Evolutionary conservation across 2,113 vertebrate genomes (phyloP).

Genomic region (Tupaia chinensis): DNA sequence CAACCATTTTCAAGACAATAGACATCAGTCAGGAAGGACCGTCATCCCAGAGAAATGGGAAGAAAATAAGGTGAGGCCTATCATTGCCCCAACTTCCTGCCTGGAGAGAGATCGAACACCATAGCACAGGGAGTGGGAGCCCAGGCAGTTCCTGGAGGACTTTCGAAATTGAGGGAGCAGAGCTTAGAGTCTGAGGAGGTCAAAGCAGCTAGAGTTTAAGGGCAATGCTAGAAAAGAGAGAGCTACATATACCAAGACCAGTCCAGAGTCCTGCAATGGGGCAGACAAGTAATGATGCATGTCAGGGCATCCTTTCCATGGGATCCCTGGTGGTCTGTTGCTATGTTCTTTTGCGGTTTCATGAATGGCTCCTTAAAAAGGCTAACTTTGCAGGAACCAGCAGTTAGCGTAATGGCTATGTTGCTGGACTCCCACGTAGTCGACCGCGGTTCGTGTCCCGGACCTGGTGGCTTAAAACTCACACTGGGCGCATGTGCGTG

Average conservation of each 20-base stretch:
- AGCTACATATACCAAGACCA: no score
- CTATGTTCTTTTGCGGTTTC: background rate
- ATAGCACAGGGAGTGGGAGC: accelerated
- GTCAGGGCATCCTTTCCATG: background rate
- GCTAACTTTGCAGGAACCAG: background rate
- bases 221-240: background rate
- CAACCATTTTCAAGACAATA: background rate
- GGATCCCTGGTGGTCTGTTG: background rate
- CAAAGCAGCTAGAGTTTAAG: background rate
- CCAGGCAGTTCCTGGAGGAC: background rate
- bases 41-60: background rate
- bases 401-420: no score
- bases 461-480: no score
- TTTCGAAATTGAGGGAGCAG: background rate
- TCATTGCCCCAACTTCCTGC: background rate
- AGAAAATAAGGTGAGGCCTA: no score
- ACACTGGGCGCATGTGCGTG: no score
- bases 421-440: no score
- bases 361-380: background rate
- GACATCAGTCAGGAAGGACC: background rate
- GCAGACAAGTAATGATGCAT: accelerated
- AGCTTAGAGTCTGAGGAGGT: background rate
- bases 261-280: background rate
- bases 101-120: background rate
- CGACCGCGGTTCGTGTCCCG: no score